Percentiles rank a stretch among this genome's conserved stretches.
Evolutionary conservation across 2,113 vertebrate genomes (phyloP).

Genomic region (Labeo rohita): DNA sequence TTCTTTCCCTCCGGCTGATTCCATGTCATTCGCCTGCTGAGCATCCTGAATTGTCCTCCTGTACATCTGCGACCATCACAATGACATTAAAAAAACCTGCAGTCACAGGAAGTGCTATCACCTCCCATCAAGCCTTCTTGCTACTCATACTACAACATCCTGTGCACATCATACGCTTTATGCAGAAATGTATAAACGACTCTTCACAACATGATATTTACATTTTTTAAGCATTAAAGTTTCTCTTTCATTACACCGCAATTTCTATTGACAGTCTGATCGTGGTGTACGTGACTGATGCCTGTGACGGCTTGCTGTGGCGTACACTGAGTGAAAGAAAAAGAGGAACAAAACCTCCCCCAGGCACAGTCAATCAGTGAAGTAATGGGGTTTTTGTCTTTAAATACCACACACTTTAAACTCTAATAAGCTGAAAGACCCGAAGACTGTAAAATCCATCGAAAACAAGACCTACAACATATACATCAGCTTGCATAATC

Average conservation of each 20-base stretch:
- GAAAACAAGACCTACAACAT: background rate
- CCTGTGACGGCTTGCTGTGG: background rate
- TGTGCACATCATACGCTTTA: background rate
- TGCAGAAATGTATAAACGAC: too few relatives aligned
- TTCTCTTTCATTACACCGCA: background rate
- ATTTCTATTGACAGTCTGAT: background rate
- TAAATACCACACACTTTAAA: background rate
- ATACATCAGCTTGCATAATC: background rate
- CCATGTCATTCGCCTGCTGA: conserved; percentile 26
- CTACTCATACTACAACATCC: conserved; percentile 22
- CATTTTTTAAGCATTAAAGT: background rate
- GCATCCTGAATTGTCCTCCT: conserved; percentile 12
- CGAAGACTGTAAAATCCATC: background rate
- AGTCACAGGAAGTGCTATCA: conserved; percentile 12
- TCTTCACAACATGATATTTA: too few relatives aligned
- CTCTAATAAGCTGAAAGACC: background rate
- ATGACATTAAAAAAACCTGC: conserved; percentile 15
- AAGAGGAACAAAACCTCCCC: background rate
- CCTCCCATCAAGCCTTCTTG: conserved; percentile 4
- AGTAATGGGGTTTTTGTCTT: background rate
- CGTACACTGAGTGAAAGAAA: background rate
- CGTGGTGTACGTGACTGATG: background rate
- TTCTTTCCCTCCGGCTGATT: conserved; percentile 19
- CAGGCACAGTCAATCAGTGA: background rate
- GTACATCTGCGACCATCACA: conserved; percentile 23